Evolutionary conservation across 2,888 invertebrate species (phyloP), one percentile per base, ranked within the genome.

Genomic region (Ophion obscuratus): DNA sequence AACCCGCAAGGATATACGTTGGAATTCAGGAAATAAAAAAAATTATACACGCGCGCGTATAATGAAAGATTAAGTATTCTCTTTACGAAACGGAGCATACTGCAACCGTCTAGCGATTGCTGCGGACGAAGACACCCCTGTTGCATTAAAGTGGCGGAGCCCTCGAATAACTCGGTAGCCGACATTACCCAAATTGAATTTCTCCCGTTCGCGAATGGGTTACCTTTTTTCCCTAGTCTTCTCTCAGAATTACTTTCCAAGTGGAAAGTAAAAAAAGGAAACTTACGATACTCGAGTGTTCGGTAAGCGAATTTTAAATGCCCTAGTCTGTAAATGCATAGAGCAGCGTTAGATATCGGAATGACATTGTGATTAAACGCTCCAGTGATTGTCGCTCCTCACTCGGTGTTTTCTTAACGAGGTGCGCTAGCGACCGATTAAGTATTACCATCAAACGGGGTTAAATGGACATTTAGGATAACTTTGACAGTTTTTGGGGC

Each of bases 151-250:
- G 53, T 70, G 31, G 9, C 53, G 77, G 57, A 88, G 86, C 87
- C 84, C 78, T 87, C 80, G 88, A 87, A 89, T 88, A 89, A 89
- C 89, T 90, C 80, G 74, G 81, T 81, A 89, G 85, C 85, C 85
- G 87, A 90, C 88, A 89, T 91, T 89, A 89, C 90, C 91, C 89
- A 89, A 91, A 91, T 90, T 90, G 88, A 88, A 88, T 73, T 83
- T 88, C 84, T 87, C 80, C 10, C 74, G 44, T 75, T 64, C 14
- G 57, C 47, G 47, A 73, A 68, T 62, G 77, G 53, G 53, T 53
- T 53, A 53, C 14, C 53, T 64, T 64, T 73, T 68, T 64, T n/a
- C 5, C 31, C 24, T 10, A 61, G 24, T 70, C 59, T 79, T 44
- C 44, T n/a, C 31, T n/a, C 20, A 31, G 27, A 27, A 24, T 66